Evolutionary conservation across 35 echinoderm and acorn worm genomes (phyloP), one percentile per base, ranked within the genome.

Genomic region (Stichopus chloronotus): DNA sequence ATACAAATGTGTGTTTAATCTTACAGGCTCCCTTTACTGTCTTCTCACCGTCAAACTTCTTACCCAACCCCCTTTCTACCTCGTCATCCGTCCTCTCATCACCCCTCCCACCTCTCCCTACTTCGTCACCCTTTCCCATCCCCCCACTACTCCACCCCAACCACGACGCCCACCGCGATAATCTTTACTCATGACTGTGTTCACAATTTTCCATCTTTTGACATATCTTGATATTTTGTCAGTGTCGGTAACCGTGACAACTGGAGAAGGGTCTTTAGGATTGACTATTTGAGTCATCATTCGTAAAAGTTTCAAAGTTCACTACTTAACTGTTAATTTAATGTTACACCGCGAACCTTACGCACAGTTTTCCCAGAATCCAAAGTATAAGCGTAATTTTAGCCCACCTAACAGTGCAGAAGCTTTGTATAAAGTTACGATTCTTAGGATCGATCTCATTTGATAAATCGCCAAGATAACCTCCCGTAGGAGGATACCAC

Each of bases 381-480:
- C 6, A 85, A 6, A n/a, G 56, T 80, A 86, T 93, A 93, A 5
- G 92, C 92, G 86, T 86, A 86, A 65, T 57, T 69, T 93, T 93
- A 71, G 78, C 80, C 81, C 92, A 80, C 17, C 59, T n/a, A n/a
- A n/a, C 59, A 72, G 43, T 86, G 58, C 63, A 84, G 11, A 84
- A 93, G 25, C 22, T 53, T 86, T 14, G 24, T 85, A 71, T 84
- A 71, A 52, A 84, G 8, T 52, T 55, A 60, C 92, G 80, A 10
- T 82, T 12, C 69, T 90, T 90, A 5, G 23, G 72, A 78, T 56
- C 92, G 30, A 93, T 43, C 22, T 93, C 79, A 74, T 93, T 78
- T 5, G 92, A 86, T n/a, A 93, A 63, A 19, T 93, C 56, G n/a
- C 92, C 92, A n/a, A 86, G 81, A 93, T 71, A 84, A 93, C 52